Percentiles rank a stretch among this genome's conserved stretches.
Conservation (phyloP, 2,797 vertebrate species). For the Podargus strigoides region DNA sequence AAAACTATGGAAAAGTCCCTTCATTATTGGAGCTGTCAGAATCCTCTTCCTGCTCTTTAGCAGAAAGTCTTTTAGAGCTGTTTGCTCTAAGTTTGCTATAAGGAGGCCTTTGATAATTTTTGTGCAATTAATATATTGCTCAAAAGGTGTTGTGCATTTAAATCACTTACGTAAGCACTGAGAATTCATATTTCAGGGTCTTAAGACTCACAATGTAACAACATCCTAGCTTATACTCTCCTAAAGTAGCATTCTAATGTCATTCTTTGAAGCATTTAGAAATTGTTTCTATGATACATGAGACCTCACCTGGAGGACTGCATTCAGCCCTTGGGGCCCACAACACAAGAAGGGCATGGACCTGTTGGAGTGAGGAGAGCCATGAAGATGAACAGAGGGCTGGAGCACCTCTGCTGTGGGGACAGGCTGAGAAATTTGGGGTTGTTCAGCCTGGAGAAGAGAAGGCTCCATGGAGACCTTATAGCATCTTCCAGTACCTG, state of each 20-base stretch:
- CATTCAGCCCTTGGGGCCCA: no score
- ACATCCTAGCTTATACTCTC: neutral
- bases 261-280: neutral
- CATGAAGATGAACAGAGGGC: no score
- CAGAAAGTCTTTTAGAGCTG: neutral
- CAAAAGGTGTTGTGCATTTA: neutral
- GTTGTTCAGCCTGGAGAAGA: no score
- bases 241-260: neutral
- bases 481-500: no score
- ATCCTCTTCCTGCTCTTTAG: neutral
- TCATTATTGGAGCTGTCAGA: neutral
- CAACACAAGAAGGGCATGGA: no score
- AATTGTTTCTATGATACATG: neutral
- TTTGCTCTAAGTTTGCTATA: neutral
- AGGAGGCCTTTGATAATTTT: neutral
- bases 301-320: no score
- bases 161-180: neutral
- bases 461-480: no score
- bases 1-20: neutral
- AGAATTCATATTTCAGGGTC: neutral
- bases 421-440: no score
- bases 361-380: no score
- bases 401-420: no score
- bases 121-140: neutral
- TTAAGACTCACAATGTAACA: neutral